Base-by-base conservation (phyloP, 2,888 invertebrate species). In the Beris morrisii region DNA sequence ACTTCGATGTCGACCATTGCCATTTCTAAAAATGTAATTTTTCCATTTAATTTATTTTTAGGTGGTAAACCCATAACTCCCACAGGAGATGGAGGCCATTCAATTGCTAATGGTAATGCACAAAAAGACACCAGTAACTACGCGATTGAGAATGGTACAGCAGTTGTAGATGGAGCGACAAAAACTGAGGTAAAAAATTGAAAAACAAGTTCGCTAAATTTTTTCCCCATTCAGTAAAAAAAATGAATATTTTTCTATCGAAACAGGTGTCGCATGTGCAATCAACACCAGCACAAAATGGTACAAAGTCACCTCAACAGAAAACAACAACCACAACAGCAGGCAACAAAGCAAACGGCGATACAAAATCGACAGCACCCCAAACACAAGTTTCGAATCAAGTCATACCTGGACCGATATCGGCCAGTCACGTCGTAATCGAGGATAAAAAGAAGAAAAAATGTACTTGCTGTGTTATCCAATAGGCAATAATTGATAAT, bases 401-500 rank as follows among this genome's bases (percentile, higher is more conserved):
- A 75, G 88, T 90, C 74, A 87, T 89, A 69, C 90, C 89, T 74
- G 89, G 91, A 78, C 89, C 90, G 59, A 86, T 86, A 76, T 92
- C 93, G 82, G 91, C 93, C 72, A 95, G 95, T 82, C 93, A 92
- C 82, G 92, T 95, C 77, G 91, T 92, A 79, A 88, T 81, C 73
- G 81, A 80, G 66, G 80, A 95, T 79, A 94, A 95, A 86, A 95
- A 95, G 86, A 95, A 94, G 84, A 92, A 92, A 82, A 94, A 93
- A 85, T 94, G 94, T 88, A 91, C 92, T 82, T 95, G 95, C 86
- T 95, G 95, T 86, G 92, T 92, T 80, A 86, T 94, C 81, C 93
- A 94, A 88, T 94, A 92, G 77, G 75, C 72, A 69, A 71, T 69
- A 69, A 69, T 64, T 56, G 32, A 69, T 66, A 61, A 61, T 58